A percentile compares a stretch with the other conserved stretches of the same genome.
Evolutionary conservation across 2,888 invertebrate genomes (phyloP).

Genomic region (Molorchus minor): DNA sequence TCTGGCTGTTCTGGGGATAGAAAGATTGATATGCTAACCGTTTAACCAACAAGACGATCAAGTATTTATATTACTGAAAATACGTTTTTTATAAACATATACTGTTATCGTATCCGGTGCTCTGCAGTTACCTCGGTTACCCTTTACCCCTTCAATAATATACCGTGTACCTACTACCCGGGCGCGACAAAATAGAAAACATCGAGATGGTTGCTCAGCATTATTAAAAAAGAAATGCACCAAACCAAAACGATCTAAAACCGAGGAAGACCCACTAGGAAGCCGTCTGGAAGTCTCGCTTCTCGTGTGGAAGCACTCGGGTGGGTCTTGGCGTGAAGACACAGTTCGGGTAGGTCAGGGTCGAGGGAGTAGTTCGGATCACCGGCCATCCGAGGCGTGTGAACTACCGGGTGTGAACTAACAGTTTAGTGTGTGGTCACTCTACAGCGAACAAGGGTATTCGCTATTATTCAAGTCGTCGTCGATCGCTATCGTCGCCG

Average conservation of each 20-base stretch:
- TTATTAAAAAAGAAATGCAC: background rate
- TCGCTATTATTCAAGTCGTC: slow-evolving; percentile 13
- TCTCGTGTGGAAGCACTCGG: slow-evolving; percentile 56
- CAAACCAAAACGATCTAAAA: slow-evolving; percentile 9
- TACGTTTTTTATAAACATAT: too few relatives aligned
- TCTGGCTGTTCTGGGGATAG: too few relatives aligned
- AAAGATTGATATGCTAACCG: too few relatives aligned
- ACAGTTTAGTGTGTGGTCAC: slow-evolving; percentile 62
- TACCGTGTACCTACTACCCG: background rate
- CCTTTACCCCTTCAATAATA: too few relatives aligned
- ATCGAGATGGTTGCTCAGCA: background rate
- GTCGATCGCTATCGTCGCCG: slow-evolving; percentile 53
- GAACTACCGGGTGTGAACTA: slow-evolving; percentile 56
- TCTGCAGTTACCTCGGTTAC: too few relatives aligned
- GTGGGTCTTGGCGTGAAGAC: slow-evolving; percentile 60
- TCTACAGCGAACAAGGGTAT: slow-evolving; percentile 59
- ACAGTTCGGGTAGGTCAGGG: slow-evolving; percentile 59
- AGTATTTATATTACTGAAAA: too few relatives aligned
- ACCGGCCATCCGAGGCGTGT: slow-evolving; percentile 61
- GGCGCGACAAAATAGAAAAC: background rate
- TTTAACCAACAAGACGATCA: too few relatives aligned
- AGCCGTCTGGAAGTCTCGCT: slow-evolving; percentile 19
- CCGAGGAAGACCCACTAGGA: background rate
- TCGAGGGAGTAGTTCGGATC: slow-evolving; percentile 64
- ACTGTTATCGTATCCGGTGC: too few relatives aligned